These are phyloP conservation scores for Hepsetus odoe DNA, from an alignment of 2,113 vertebrate genomes.

Conservation along the genomic window DNA sequence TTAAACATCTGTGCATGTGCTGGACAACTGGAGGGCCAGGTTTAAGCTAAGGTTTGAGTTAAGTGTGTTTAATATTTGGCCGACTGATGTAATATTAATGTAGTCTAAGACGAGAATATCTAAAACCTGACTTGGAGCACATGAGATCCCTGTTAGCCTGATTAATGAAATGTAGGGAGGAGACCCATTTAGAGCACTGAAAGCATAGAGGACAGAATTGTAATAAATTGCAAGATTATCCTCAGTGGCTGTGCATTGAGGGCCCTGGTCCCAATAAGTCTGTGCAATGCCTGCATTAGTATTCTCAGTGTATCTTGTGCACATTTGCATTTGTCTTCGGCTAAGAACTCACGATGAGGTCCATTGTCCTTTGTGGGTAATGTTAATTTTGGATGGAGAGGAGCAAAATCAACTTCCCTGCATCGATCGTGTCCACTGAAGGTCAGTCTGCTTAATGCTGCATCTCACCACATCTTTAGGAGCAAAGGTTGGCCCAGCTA, in stretches of 20 bases:
- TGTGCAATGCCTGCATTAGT: conserved; percentile 18
- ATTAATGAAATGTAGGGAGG: not conserved
- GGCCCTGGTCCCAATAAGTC: not conserved
- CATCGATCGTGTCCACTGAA: conserved; percentile 25
- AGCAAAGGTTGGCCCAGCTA: not conserved
- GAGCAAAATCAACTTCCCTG: conserved; percentile 15
- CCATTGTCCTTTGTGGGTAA: not conserved
- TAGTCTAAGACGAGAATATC: not conserved
- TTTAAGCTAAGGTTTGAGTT: too few relatives aligned
- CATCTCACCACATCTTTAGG: not conserved
- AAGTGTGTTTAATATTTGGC: not conserved
- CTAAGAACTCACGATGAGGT: conserved; percentile 24
- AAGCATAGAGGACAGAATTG: not conserved
- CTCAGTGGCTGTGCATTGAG: not conserved
- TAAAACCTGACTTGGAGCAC: not conserved
- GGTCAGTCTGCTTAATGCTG: conserved; percentile 15
- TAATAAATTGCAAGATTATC: not conserved
- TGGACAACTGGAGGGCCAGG: too few relatives aligned
- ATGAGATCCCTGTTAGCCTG: not conserved
- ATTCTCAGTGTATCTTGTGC: conserved; percentile 9
- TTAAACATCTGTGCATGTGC: too few relatives aligned
- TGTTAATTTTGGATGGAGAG: conserved; percentile 16
- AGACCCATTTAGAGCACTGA: not conserved
- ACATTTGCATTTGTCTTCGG: conserved; percentile 38
- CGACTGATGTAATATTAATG: not conserved